Base-by-base conservation (phyloP, 2,888 invertebrate genomes). In the Lacanobia wlatinum region DNA sequence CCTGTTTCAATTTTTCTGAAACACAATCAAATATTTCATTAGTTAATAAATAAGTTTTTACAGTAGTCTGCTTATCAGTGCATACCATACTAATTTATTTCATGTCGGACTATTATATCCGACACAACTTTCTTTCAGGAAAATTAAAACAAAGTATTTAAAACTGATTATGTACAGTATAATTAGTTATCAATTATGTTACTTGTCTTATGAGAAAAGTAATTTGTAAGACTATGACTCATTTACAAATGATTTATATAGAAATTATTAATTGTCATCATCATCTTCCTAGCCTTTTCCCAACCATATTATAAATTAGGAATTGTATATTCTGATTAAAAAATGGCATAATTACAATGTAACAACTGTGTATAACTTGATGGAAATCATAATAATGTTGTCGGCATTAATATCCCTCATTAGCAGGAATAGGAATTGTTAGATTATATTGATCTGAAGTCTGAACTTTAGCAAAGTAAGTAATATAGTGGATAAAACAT, bases 31-130 rank as follows among this genome's bases (percentile, higher is more conserved):
- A 56, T 34, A 52, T 60, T 61, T 61, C 9, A 52, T 28, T 40
- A 12, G 6, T 14, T 50, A 52, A 23, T 38, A 50, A 53, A 53
- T 63, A 50, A 53, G 12, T 18, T 67, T 28, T 40, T 23, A 46
- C 38, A 43, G n/a, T 63, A 12, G 23, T 38, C 28, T 68, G 76
- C 61, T 78, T 69, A 78, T 69, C 64, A 78, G 81, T 80, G 76
- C 76, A 76, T 61, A 58, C 43, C n/a, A 62, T 56, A n/a, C 14
- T 18, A 48, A 74, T 68, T 61, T 46, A 61, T 64, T 63, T 59
- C 23, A 59, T 55, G 55, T 56, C 1, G 0, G 53, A 43, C 55
- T 68, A n/a, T 28, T 56, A 8, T 61, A 64, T 53, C 60, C 56
- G 34, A 61, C 16, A 68, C 10, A 18, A 10, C 38, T 74, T 63